Conservation (phyloP, 2,113 vertebrate genomes). For the Patagioenas fasciata region DNA sequence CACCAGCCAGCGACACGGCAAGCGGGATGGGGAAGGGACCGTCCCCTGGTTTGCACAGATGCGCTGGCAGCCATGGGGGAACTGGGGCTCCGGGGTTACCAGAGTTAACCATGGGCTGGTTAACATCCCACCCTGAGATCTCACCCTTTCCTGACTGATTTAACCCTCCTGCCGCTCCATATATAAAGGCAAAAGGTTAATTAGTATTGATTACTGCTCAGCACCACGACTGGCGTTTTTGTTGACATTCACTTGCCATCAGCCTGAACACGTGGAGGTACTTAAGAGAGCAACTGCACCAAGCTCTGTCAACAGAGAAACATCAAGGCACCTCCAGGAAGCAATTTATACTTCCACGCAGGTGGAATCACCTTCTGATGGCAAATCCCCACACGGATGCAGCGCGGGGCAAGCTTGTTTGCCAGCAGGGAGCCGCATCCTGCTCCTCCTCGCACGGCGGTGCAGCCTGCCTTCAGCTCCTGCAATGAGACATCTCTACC, state of each 20-base stretch:
- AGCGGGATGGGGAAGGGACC: fast-evolving
- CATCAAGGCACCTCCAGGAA: neutral
- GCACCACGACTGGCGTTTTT: neutral
- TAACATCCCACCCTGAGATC: neutral
- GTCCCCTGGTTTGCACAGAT: neutral
- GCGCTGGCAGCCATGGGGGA: fast-evolving
- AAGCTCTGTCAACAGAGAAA: neutral
- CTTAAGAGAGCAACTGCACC: neutral
- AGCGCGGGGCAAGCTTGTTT: neutral
- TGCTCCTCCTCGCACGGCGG: fast-evolving
- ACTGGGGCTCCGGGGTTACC: neutral
- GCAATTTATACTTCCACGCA: neutral
- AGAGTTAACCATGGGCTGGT: neutral
- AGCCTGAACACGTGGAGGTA: neutral
- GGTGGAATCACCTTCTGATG: neutral
- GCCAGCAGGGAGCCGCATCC: neutral
- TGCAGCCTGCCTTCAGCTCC: neutral
- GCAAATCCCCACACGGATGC: neutral
- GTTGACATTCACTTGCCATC: neutral
- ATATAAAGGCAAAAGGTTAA: neutral
- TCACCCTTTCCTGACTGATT: neutral
- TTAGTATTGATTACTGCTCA: neutral
- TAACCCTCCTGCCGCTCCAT: fast-evolving
- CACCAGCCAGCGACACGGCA: fast-evolving
- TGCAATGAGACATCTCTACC: neutral